Conservation (phyloP, 2,113 vertebrate species). For the Panthera uncia region DNA sequence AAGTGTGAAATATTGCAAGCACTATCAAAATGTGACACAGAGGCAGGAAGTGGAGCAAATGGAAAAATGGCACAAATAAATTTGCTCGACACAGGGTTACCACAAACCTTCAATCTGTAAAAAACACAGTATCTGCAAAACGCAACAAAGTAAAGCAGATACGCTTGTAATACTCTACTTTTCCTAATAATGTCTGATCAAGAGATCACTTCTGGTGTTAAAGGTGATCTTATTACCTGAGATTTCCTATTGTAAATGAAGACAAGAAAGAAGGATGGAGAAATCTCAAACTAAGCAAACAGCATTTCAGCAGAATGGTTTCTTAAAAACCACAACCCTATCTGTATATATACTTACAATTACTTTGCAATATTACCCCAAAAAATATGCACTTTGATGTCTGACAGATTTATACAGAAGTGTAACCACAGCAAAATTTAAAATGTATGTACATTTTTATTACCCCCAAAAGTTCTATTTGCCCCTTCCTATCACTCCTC, state of each 20-base stretch:
- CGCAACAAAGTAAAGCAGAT: not conserved
- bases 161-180: not conserved
- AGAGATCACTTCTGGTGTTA: not conserved
- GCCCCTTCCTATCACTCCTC: not conserved
- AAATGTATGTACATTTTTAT: not conserved
- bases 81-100: not conserved
- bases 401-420: not conserved
- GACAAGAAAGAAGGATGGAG: not conserved
- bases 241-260: not conserved
- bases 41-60: not conserved
- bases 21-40: not conserved
- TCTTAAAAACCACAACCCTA: not conserved
- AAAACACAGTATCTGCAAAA: not conserved
- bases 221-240: not conserved
- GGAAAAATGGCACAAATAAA: not conserved
- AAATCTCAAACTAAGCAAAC: not conserved
- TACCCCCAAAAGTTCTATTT: not conserved
- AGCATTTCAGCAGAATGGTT: not conserved
- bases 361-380: not conserved
- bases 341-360: not conserved
- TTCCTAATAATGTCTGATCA: not conserved
- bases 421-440: not conserved
- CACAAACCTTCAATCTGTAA: not conserved
- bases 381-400: not conserved
- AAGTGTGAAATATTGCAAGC: not conserved